Conservation (phyloP, 2,888 invertebrate genomes). For the Drosophila greeni region DNA sequence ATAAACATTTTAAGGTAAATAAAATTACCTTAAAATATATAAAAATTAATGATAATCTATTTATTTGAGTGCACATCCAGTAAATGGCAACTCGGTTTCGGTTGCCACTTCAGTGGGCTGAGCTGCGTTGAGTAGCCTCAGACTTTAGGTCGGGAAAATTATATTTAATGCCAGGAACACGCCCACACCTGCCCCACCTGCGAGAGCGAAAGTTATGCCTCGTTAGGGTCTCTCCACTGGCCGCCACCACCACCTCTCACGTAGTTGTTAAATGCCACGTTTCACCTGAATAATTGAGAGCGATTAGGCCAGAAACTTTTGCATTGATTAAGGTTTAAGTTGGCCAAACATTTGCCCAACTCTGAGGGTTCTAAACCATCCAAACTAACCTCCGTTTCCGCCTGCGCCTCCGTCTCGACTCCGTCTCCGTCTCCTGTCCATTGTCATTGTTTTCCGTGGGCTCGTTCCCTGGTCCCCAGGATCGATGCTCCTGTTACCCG, state of each 20-base stretch:
- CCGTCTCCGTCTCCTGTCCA: not conserved
- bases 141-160: constrained; percentile 53
- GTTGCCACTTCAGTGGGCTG: constrained; percentile 22
- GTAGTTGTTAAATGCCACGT: constrained; percentile 77
- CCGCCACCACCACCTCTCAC: constrained; percentile 55
- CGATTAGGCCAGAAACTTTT: constrained; percentile 77
- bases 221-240: constrained; percentile 54
- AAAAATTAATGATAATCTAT: not conserved
- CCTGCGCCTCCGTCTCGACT: not conserved
- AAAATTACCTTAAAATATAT: not conserved
- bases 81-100: constrained; percentile 41
- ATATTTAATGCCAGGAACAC: constrained; percentile 45
- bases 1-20: not conserved
- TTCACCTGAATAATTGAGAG: constrained; percentile 78
- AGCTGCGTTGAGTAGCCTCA: constrained; percentile 53
- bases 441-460: constrained; percentile 47
- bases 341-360: constrained; percentile 69
- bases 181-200: constrained; percentile 39
- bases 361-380: constrained; percentile 11
- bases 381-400: constrained; percentile 23
- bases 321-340: constrained; percentile 76
- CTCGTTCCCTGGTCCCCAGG: constrained; percentile 15
- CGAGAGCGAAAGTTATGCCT: constrained; percentile 70
- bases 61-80: constrained; percentile 7
- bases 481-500: constrained; percentile 17